Base-by-base conservation (phyloP, 2,888 invertebrate genomes). In the Spisula subtruncata region DNA sequence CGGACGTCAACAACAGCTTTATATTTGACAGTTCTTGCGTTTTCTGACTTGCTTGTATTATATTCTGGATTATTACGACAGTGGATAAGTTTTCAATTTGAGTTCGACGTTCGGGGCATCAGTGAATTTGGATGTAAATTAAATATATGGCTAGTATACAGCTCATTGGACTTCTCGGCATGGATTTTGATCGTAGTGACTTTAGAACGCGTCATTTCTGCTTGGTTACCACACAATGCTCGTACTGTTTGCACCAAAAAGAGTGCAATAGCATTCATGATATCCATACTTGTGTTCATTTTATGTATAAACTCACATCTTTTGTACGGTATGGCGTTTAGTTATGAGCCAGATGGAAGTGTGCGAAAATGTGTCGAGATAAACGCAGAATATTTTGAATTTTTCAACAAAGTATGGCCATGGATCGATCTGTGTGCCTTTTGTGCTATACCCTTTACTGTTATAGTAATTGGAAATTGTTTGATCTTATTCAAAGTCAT, bases 121-220 rank as follows among this genome's bases (percentile, higher is more conserved):
- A 92, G 90, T 41, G 75, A 80, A 14, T 80, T 89, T 1, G 88
- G 87, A 0, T 95, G 95, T 81, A 94, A 95, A 87, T 75, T 95
- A 1, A 93, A 96, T 87, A 85, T 92, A 0, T 95, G 94, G 92
- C 51, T 95, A 35, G 94, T 95, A 6, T 96, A 96, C 83, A 91
- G 92, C 32, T 92, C 94, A 8, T 87, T 95, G 0, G 94, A 95
- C 84, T 93, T 94, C 41, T 95, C 95, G 14, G 94, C 94, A 0
- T 96, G 96, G 96, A 93, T 96, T 18, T 90, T 96, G 18, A 95
- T 95, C 60, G 93, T 93, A 20, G 94, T 96, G 46, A 96, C 95
- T 4, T 60, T 95, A 18, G 96, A 96, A 81, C 88, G 96, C 25
- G 93, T 94, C 1, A 83, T 96, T 2, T 94, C 94, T 8, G 94